Evolutionary conservation across 2,797 vertebrate species (phyloP).

Genomic region (Dipus sagitta): DNA sequence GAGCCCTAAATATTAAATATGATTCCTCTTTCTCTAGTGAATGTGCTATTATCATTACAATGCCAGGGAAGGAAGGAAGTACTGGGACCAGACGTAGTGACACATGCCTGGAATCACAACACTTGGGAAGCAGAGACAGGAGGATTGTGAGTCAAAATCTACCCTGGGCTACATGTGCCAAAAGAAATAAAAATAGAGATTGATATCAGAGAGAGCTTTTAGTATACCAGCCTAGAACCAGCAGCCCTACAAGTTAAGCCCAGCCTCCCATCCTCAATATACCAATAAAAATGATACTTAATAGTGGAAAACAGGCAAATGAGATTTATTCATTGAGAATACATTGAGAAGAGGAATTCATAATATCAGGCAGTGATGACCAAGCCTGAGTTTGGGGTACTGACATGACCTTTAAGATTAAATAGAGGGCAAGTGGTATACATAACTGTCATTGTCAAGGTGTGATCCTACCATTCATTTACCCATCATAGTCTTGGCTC

Average conservation of each 20-base stretch:
- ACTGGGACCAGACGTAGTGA: not conserved
- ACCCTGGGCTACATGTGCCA: not conserved
- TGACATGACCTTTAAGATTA: not conserved
- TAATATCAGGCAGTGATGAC: not conserved
- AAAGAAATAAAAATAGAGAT: not conserved
- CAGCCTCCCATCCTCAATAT: not conserved
- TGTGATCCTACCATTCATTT: not conserved
- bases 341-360: not conserved
- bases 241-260: not conserved
- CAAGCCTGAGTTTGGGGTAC: not conserved
- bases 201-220: no score
- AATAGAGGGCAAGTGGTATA: not conserved
- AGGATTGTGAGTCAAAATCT: not conserved
- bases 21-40: not conserved
- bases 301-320: not conserved
- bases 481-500: not conserved
- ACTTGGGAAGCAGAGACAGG: not conserved
- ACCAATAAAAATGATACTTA: not conserved
- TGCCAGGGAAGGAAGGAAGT: not conserved
- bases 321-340: not conserved
- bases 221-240: no score
- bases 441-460: not conserved
- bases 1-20: constrained; percentile 25
- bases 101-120: not conserved
- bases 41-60: not conserved